Percentiles rank a stretch among this genome's conserved stretches.
These are phyloP conservation scores for Lycopodina hypogea DNA, from an alignment of 37 sponge, comb jelly and placozoan species.

Conservation along the genomic window DNA sequence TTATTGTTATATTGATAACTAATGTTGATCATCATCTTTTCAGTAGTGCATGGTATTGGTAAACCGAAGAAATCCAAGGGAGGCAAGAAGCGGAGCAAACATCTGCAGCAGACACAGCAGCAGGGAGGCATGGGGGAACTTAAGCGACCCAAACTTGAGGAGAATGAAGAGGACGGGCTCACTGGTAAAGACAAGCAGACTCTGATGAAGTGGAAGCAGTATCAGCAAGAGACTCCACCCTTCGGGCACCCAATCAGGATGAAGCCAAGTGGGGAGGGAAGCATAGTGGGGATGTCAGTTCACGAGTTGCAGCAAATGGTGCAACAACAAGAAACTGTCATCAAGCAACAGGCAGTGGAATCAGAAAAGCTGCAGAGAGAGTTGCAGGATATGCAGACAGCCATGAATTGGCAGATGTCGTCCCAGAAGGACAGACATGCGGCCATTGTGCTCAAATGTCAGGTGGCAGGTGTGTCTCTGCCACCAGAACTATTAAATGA, in stretches of 20 bases:
- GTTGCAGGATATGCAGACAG: constrained; percentile 39
- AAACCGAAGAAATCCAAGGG: constrained; percentile 4
- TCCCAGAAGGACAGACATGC: constrained; percentile 38
- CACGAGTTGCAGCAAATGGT: not conserved
- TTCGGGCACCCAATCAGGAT: constrained; percentile 17
- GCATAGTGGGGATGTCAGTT: not conserved
- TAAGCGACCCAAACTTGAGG: constrained; percentile 8
- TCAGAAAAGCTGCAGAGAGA: constrained; percentile 23
- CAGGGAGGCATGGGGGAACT: not conserved
- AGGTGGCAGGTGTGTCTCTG: constrained; percentile 32
- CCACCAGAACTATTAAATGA: not conserved
- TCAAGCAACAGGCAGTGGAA: constrained; percentile 36
- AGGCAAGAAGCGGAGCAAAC: constrained; percentile 5
- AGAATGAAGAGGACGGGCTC: not conserved
- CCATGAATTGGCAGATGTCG: constrained; percentile 48
- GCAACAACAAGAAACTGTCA: constrained; percentile 33
- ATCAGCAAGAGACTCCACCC: constrained; percentile 16
- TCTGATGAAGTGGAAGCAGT: constrained; percentile 49
- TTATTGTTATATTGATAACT: not conserved
- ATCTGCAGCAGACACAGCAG: not conserved
- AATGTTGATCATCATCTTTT: not conserved
- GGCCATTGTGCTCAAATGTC: constrained; percentile 30
- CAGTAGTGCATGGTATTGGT: not conserved
- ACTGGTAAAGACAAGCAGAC: constrained; percentile 26
- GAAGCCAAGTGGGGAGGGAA: not conserved